phyloP scores from a whole-genome alignment of 2,113 vertebrate genomes.

The Egretta garzetta region DNA sequence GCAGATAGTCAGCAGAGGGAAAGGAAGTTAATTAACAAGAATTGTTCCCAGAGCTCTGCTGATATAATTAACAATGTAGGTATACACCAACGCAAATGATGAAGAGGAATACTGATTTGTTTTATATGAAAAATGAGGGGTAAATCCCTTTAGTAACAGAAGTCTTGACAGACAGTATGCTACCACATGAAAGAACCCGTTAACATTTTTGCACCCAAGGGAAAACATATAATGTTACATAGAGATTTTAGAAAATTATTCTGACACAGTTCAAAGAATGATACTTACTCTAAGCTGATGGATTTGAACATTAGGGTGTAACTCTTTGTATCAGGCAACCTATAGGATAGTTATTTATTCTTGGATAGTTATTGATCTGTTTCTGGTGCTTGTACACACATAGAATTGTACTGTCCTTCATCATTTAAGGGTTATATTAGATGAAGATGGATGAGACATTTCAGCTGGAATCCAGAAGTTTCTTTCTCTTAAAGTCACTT shows the following conservation, averaged over 20 bases:
- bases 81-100: neutral
- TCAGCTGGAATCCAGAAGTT: neutral
- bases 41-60: neutral
- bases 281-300: neutral
- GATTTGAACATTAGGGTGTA: neutral
- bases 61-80: neutral
- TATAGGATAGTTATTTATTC: neutral
- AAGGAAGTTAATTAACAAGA: conserved; percentile 5
- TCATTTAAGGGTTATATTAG: neutral
- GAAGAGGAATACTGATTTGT: neutral
- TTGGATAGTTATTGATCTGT: neutral
- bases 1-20: neutral
- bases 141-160: neutral
- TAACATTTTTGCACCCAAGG: neutral
- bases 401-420: neutral
- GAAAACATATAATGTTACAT: neutral
- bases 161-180: neutral
- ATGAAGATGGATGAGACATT: neutral
- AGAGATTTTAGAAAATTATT: neutral
- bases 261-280: neutral
- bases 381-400: neutral
- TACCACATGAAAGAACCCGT: neutral
- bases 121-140: neutral
- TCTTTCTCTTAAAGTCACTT: neutral
- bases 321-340: neutral